phyloP scores from a whole-genome alignment of 2,113 vertebrate species.

The Dendropsophus ebraccatus region DNA sequence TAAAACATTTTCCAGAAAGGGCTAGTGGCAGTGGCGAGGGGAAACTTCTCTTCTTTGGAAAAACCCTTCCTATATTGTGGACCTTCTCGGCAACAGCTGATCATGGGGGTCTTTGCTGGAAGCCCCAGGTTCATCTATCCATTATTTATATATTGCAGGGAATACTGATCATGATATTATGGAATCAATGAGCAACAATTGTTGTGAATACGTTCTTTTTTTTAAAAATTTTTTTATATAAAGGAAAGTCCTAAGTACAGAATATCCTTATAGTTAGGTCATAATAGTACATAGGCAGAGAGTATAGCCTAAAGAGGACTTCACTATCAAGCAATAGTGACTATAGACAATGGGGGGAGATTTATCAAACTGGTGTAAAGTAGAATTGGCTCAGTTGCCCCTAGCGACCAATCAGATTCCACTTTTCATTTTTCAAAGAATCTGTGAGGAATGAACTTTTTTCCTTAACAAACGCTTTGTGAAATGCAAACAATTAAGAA shows the following conservation, averaged over 20 bases:
- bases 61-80: neutral
- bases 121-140: neutral
- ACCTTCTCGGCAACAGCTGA: neutral
- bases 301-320: too few relatives aligned
- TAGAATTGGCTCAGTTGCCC: too few relatives aligned
- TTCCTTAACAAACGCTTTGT: neutral
- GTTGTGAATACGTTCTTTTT: too few relatives aligned
- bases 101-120: neutral
- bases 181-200: neutral
- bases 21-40: neutral
- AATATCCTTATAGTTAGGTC: too few relatives aligned
- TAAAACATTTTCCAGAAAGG: neutral
- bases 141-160: neutral
- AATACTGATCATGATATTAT: neutral
- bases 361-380: too few relatives aligned
- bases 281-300: too few relatives aligned
- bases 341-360: too few relatives aligned
- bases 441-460: neutral
- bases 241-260: neutral
- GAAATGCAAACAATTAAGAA: neutral
- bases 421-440: too few relatives aligned
- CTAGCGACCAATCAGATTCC: too few relatives aligned
- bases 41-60: neutral
- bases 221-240: too few relatives aligned
- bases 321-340: too few relatives aligned